A percentile compares a stretch with the other conserved stretches of the same genome.
Conservation (phyloP, 2,113 vertebrate species). For the Cercopithecus mona region DNA sequence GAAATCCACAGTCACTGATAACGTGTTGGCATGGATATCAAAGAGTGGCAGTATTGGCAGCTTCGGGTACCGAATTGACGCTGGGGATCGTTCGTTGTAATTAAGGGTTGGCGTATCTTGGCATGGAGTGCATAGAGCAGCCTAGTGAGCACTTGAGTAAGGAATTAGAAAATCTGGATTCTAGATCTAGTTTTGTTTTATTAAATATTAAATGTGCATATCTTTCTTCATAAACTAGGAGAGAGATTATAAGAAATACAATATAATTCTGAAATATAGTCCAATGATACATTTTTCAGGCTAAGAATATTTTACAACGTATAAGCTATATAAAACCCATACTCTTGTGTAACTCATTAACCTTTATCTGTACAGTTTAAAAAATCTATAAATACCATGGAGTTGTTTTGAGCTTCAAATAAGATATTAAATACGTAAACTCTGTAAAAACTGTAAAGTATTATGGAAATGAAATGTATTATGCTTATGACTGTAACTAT, state of each 20-base stretch:
- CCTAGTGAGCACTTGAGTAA: background rate
- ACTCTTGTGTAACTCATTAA: background rate
- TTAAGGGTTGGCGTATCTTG: conserved; percentile 46
- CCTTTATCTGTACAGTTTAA: background rate
- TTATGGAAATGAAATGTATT: background rate
- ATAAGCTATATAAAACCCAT: background rate
- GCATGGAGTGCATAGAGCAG: background rate
- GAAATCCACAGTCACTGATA: conserved; percentile 44
- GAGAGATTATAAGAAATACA: background rate
- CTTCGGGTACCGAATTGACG: background rate
- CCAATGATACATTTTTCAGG: background rate
- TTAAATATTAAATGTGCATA: background rate
- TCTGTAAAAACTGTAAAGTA: background rate
- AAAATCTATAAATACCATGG: background rate
- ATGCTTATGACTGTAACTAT: background rate
- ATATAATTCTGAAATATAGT: background rate
- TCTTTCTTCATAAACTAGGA: background rate
- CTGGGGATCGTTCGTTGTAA: conserved; percentile 39
- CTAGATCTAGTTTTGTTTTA: background rate
- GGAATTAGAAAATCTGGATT: conserved; percentile 25
- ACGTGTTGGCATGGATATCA: conserved; percentile 47
- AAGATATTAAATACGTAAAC: background rate
- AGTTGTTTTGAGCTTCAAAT: background rate
- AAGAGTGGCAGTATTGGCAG: conserved; percentile 35
- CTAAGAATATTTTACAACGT: background rate